Percentiles rank a stretch among this genome's conserved stretches.
Evolutionary conservation across 2,797 vertebrate species (phyloP).

Genomic region (Leptoclinus maculatus): DNA sequence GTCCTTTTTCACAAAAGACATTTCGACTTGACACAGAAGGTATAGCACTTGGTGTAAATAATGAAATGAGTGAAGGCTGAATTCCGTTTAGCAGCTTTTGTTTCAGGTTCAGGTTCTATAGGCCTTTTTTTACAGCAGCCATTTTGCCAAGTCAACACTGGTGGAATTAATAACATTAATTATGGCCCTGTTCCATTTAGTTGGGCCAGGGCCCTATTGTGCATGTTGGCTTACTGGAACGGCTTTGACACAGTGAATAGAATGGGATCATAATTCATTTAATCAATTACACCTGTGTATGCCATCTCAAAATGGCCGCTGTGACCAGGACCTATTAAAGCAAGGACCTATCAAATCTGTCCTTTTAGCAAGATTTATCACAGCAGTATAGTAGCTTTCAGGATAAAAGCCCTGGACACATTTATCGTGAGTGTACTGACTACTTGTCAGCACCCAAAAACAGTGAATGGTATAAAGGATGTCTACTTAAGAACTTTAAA

Average conservation of each 20-base stretch:
- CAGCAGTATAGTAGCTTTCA: conserved; percentile 6
- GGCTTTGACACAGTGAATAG: background rate
- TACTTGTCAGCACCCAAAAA: background rate
- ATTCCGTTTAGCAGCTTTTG: background rate
- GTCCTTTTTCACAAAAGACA: background rate
- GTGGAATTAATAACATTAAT: background rate
- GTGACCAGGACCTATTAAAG: conserved; percentile 3
- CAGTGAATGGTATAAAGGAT: background rate
- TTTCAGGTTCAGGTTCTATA: background rate
- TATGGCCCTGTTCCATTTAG: background rate
- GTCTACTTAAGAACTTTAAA: background rate
- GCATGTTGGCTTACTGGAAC: background rate
- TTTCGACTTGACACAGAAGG: background rate
- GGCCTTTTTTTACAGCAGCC: background rate
- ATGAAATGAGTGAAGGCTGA: background rate
- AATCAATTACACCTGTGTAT: background rate
- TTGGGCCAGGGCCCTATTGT: background rate
- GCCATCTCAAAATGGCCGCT: background rate
- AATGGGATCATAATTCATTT: background rate
- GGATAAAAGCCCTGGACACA: conserved; percentile 9
- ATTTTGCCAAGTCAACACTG: background rate
- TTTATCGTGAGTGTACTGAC: conserved; percentile 4
- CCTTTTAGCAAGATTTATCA: conserved; percentile 22
- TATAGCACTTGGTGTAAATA: background rate
- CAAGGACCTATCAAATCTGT: conserved; percentile 11